These are phyloP conservation scores for Astreopora myriophthalma DNA, from an alignment of 64 coral and sea anemone species.

Conservation along the genomic window DNA sequence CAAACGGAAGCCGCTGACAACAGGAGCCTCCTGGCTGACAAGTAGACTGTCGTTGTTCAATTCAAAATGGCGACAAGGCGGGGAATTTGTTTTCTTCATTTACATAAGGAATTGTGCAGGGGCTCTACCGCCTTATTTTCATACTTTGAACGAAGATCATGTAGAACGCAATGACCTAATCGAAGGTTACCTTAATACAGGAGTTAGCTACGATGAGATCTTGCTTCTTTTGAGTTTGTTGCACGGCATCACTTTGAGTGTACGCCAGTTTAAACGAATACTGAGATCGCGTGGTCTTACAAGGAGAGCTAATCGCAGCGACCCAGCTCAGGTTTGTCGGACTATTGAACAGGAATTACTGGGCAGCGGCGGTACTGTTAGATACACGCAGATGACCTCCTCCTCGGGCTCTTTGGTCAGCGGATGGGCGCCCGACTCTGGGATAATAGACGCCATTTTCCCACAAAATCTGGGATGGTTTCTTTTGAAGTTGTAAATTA, in stretches of 20 bases:
- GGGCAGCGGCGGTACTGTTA: neutral
- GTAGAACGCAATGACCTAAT: slow-evolving; percentile 4
- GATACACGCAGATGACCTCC: slow-evolving; percentile 15
- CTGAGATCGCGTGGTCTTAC: neutral
- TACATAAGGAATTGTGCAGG: neutral
- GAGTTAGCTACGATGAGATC: slow-evolving; percentile 47
- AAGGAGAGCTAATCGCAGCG: neutral
- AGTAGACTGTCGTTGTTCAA: too few relatives aligned
- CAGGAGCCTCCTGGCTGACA: too few relatives aligned
- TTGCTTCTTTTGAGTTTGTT: slow-evolving; percentile 27
- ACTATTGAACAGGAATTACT: slow-evolving; percentile 4
- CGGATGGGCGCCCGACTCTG: too few relatives aligned
- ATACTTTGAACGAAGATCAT: neutral
- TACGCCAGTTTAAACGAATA: slow-evolving; percentile 29
- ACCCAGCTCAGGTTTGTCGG: neutral
- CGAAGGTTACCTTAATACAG: slow-evolving; percentile 23
- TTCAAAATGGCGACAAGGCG: too few relatives aligned
- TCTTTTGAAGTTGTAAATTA: too few relatives aligned
- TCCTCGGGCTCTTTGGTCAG: too few relatives aligned
- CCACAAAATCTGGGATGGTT: too few relatives aligned
- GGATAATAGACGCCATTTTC: too few relatives aligned
- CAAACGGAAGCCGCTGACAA: too few relatives aligned
- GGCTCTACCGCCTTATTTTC: slow-evolving; percentile 39
- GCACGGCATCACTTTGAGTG: slow-evolving; percentile 28
- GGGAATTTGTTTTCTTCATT: too few relatives aligned